Base-by-base conservation (phyloP, 2,113 vertebrate species). In the Toxostoma redivivum region DNA sequence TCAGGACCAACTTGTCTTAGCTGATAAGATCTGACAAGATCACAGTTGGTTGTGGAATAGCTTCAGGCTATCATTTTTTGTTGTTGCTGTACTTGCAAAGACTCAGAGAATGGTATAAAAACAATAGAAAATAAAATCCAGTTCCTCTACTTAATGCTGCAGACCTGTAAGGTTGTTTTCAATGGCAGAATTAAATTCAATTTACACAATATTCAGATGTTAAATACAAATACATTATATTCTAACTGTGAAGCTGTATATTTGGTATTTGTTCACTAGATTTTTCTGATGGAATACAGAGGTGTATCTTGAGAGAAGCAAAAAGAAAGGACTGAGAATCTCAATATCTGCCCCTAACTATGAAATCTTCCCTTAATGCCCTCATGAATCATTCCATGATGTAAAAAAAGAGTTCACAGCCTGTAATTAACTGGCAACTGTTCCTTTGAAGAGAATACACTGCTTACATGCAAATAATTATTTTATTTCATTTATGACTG, bases 21-120 rank as follows among this genome's bases (percentile, higher is more conserved):
- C 45, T 86, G 82, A 94, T 94, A 94, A 90, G 51, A 93, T 88
- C 82, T 95, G 93, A 95, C 90, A 97, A 88, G 72, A 95, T 94
- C 88, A 81, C 56, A 90, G 62, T 80, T 69, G 69, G 25, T 61
- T 65, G 30, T 70, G 56, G 31, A 93, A 90, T 65, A 47, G 54
- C 82, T 90, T 92, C 67, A 65, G 79, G 90, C 56, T 92, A 86
- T 20, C 3, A 82, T 66, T 85, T 86, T 65, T 83, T 76, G 33
- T 78, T 56, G 28, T 35, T 91, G 27, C 60, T 92, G 35, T 78
- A 67, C n/a, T 88, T 94, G 54, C 56, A 86, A 84, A 88, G 50
- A n/a, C 38, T 74, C 31, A 4, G 67, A 70, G 48, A 86, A 78
- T 48, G 45, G 81, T 60, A 74, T 40, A 91, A 89, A 45, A 87